Percentiles rank a stretch among this genome's conserved stretches.
Conservation (phyloP, 1,140 invertebrate genomes). For the Drosophila bocqueti region DNA sequence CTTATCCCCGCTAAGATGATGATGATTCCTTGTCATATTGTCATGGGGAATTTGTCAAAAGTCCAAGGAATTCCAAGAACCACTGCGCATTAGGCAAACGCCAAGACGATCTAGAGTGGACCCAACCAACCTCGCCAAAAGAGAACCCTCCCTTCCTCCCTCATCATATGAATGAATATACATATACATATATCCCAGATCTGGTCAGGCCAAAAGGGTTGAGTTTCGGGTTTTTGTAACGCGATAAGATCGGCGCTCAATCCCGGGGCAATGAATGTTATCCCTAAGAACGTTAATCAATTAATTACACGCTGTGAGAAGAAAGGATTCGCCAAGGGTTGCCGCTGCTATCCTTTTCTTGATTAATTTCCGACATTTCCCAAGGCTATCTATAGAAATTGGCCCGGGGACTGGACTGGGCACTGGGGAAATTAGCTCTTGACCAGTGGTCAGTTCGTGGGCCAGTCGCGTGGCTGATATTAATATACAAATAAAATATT, state of each 20-base stretch:
- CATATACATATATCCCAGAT: conserved; percentile 22
- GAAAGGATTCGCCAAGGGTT: conserved; percentile 65
- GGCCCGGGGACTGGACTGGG: conserved; percentile 27
- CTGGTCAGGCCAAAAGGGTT: conserved; percentile 71
- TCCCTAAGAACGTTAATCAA: conserved; percentile 83
- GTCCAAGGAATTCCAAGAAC: conserved; percentile 63
- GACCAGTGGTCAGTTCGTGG: conserved; percentile 72
- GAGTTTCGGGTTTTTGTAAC: conserved; percentile 67
- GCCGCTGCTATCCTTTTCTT: conserved; percentile 26
- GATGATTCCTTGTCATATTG: conserved; percentile 47
- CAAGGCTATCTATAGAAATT: conserved; percentile 71
- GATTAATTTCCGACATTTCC: conserved; percentile 75
- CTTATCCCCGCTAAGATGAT: conserved; percentile 24
- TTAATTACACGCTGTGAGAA: conserved; percentile 77
- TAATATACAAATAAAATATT: conserved; percentile 78
- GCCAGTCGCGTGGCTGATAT: conserved; percentile 74
- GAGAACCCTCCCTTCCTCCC: conserved; percentile 6
- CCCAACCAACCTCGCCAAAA: conserved; percentile 29
- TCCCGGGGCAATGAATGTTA: conserved; percentile 57
- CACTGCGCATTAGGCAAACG: conserved; percentile 59
- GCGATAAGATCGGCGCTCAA: conserved; percentile 74
- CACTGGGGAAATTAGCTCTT: conserved; percentile 59
- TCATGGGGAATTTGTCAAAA: conserved; percentile 50
- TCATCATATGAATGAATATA: conserved; percentile 10
- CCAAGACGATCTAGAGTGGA: conserved; percentile 43